A percentile compares a stretch with the other conserved stretches of the same genome.
These are phyloP conservation scores for Stenolophus ochropezus DNA, from an alignment of 2,888 invertebrate genomes.

Conservation along the genomic window DNA sequence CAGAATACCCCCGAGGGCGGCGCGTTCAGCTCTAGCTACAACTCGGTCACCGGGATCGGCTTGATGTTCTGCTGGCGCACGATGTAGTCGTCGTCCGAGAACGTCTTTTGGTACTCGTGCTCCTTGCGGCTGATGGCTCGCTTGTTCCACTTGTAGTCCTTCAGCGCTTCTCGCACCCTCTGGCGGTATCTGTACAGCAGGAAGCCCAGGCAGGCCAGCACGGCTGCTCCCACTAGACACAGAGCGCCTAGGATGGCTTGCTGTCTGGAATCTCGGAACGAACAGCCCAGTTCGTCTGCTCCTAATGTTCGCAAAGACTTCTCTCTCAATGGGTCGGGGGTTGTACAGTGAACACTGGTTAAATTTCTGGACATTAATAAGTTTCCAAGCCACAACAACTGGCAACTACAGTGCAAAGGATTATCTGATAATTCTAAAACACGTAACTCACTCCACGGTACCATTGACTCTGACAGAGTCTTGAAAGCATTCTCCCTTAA, in stretches of 20 bases:
- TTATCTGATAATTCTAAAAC: constrained; percentile 88
- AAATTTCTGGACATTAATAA: constrained; percentile 82
- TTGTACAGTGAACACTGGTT: constrained; percentile 81
- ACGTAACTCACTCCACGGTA: constrained; percentile 86
- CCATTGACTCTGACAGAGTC: constrained; percentile 85
- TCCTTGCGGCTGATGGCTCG: constrained; percentile 84
- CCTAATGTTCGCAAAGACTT: constrained; percentile 81
- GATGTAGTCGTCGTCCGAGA: constrained; percentile 90
- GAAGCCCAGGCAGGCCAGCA: constrained; percentile 82
- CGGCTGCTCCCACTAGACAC: constrained; percentile 83
- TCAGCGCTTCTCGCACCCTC: constrained; percentile 86
- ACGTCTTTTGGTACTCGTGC: constrained; percentile 92
- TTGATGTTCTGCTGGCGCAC: constrained; percentile 78
- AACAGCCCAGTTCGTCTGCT: constrained; percentile 87
- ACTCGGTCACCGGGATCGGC: constrained; percentile 92
- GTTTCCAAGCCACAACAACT: constrained; percentile 86
- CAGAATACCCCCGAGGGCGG: constrained; percentile 86
- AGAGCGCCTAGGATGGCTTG: constrained; percentile 87
- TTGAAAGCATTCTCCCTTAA: constrained; percentile 86
- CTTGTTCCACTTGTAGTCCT: constrained; percentile 89
- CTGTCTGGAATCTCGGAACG: constrained; percentile 85
- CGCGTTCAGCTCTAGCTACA: constrained; percentile 97
- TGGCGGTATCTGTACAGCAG: constrained; percentile 87
- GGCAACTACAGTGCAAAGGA: constrained; percentile 88
- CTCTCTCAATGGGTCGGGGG: constrained; percentile 83